phyloP scores from a whole-genome alignment of 2,113 vertebrate species.

The Phrynosoma blainvillii region DNA sequence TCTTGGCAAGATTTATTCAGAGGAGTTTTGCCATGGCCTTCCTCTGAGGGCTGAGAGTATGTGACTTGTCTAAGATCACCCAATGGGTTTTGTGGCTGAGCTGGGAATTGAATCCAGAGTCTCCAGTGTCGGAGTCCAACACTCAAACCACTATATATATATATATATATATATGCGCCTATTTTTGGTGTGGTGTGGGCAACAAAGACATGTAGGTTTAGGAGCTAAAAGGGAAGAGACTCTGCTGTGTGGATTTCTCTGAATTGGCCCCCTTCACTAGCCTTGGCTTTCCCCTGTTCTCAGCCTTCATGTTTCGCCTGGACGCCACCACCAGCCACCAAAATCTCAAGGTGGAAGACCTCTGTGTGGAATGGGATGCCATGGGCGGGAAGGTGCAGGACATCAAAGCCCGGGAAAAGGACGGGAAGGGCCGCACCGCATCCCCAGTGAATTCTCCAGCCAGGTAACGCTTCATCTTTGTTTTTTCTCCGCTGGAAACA shows the following conservation, averaged over 20 bases:
- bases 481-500: neutral
- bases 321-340: slow-evolving; percentile 89
- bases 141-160: too few species aligned
- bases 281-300: neutral
- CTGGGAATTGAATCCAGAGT: too few species aligned
- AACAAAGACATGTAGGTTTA: too few species aligned
- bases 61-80: too few species aligned
- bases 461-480: slow-evolving; percentile 73
- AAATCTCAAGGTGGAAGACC: slow-evolving; percentile 93
- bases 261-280: neutral
- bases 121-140: too few species aligned
- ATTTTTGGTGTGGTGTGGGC: too few species aligned
- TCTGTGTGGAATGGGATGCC: slow-evolving; percentile 94
- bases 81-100: too few species aligned
- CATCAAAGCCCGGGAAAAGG: slow-evolving; percentile 86
- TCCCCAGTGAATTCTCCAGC: slow-evolving; percentile 93
- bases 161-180: too few species aligned
- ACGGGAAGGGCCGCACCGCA: slow-evolving; percentile 86
- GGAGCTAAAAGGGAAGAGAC: neutral
- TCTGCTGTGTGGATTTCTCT: rapidly evolving
- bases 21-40: too few species aligned
- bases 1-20: too few species aligned
- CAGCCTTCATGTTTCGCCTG: slow-evolving; percentile 91
- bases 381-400: slow-evolving; percentile 93
- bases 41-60: too few species aligned